Base-by-base conservation (phyloP, 2,888 invertebrate species). In the Drosophila lacicola region DNA sequence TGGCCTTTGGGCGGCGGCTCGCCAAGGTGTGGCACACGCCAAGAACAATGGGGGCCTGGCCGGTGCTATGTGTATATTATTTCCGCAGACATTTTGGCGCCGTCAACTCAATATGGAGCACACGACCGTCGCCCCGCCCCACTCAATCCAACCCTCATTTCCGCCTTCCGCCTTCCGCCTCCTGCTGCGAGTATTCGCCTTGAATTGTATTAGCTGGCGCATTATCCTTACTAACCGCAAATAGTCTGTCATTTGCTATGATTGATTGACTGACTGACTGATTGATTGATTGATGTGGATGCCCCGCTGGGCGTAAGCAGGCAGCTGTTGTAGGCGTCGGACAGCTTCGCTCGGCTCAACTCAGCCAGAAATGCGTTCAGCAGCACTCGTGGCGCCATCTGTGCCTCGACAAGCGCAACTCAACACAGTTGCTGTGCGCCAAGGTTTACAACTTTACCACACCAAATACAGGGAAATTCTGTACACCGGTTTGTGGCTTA, bases 381-480 rank as follows among this genome's bases (percentile, higher is more conserved):
- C 13, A 19, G 64, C 36, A 62, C 45, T 4, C 6, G n/a, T 65
- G 56, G 54, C 74, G 80, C 70, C 85, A 77, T 56, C 82, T 79
- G 6, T 25, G 9, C 44, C 0, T 9, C 9, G 6, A 0, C 1
- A 1, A 1, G 0, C 10, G 10, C 19, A 46, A 69, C 14, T 83
- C 81, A 81, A 66, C 81, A 80, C 65, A 36, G 21, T 14, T 6
- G 14, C 29, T 29, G 8, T 29, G 29, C 29, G 29, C 29, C 8
- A 8, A 29, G 45, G 29, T 56, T 39, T 19, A 0, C 19, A 55
- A 33, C 21, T 54, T 61, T 17, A 69, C 65, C 77, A 66, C 53
- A 14, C 11, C 0, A 54, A 82, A 85, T 82, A 82, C 25, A 9
- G 85, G 82, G 85, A 85, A 75, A 39, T 82, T 68, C 5, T 0